phyloP scores from a whole-genome alignment of 2,888 invertebrate species.

The Erebia epiphron region DNA sequence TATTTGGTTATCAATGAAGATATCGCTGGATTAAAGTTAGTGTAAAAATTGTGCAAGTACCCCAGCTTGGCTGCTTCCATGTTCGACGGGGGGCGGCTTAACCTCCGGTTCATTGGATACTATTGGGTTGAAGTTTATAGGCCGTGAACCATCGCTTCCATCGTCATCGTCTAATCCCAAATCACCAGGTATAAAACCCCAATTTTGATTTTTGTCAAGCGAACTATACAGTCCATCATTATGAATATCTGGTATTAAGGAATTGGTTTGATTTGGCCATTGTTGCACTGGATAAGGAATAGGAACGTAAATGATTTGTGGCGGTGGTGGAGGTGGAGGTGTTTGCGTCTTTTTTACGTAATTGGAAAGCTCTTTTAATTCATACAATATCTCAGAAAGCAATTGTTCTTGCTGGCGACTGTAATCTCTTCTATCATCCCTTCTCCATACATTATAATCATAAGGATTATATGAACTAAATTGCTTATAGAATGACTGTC shows the following conservation, averaged over 20 bases:
- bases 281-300: constrained; percentile 55
- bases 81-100: constrained; percentile 51
- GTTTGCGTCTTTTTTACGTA: constrained; percentile 50
- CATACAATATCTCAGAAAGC: constrained; percentile 55
- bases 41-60: constrained; percentile 23
- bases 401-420: constrained; percentile 55
- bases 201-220: constrained; percentile 63
- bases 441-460: constrained; percentile 42
- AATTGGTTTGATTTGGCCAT: constrained; percentile 20
- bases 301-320: constrained; percentile 65
- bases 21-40: not conserved
- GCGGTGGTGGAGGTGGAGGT: constrained; percentile 52
- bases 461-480: constrained; percentile 57
- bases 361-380: constrained; percentile 61
- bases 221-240: constrained; percentile 44
- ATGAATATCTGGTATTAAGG: not conserved
- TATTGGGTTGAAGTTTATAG: constrained; percentile 60
- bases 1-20: not conserved
- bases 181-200: constrained; percentile 53
- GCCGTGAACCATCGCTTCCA: constrained; percentile 54
- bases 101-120: constrained; percentile 39
- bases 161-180: constrained; percentile 46
- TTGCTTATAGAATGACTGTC: constrained; percentile 57
- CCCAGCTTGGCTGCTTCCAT: constrained; percentile 51
- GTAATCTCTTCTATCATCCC: constrained; percentile 49